Conservation (phyloP, 2,113 vertebrate genomes). For the Actenoides hombroni region DNA sequence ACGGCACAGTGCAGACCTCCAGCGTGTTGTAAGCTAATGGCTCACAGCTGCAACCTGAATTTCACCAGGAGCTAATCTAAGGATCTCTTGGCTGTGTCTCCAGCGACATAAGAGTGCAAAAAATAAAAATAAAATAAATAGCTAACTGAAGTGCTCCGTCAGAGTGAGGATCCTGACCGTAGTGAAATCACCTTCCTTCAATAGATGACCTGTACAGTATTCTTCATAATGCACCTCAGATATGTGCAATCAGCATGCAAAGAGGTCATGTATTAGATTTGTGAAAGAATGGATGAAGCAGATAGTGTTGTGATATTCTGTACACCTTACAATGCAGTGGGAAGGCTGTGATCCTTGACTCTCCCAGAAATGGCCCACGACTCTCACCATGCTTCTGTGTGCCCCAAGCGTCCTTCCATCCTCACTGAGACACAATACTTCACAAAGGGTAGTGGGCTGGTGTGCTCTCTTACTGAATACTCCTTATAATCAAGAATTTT, state of each 20-base stretch:
- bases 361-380: not conserved
- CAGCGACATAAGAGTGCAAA: not conserved
- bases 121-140: not conserved
- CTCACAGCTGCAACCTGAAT: not conserved
- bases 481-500: not conserved
- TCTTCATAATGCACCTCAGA: not conserved
- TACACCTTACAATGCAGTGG: not conserved
- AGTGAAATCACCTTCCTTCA: not conserved
- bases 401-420: not conserved
- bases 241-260: not conserved
- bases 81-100: not conserved
- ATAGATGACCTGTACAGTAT: not conserved
- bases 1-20: not conserved
- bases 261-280: not conserved
- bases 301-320: not conserved
- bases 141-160: not conserved
- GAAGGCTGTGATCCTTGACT: not conserved
- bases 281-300: not conserved
- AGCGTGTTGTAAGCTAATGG: not conserved
- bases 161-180: not conserved
- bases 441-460: not conserved
- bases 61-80: not conserved
- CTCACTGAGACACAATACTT: not conserved
- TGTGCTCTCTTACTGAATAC: not conserved
- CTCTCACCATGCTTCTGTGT: not conserved